Evolutionary conservation across 1,140 invertebrate species (phyloP), one percentile per base, ranked within the genome.

Genomic region (Monochamus saltuarius): DNA sequence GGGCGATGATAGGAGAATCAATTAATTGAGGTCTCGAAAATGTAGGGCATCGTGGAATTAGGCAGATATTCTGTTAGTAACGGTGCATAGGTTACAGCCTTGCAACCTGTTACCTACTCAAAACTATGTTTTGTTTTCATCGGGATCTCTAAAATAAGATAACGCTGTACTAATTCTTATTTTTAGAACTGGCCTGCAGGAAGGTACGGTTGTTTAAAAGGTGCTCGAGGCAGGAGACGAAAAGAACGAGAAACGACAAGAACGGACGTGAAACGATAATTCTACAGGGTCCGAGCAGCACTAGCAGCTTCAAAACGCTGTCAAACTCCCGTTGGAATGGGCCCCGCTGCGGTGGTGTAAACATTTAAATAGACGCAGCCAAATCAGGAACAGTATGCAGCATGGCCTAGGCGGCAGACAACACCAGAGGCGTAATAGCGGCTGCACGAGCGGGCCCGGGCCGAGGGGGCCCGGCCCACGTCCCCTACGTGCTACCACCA

Each of bases 341-440:
- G 22, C 22, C 22, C 22, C 22, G 22, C 2, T 29, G 22, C 6
- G 22, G 38, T 56, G 56, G 52, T 58, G 56, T 71, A 71, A 71
- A 71, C 69, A 68, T 71, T 69, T 67, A 62, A 67, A 65, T 62
- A 67, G 61, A 64, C 61, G 61, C 62, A 68, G 61, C 67, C 66
- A 71, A 68, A 69, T 69, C 69, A 60, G 66, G 67, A 66, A 57
- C 62, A 59, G 55, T 51, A 22, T 39, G 62, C 49, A 42, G 51
- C 56, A 51, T 40, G 47, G 19, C 39, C 39, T 43, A 52, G 57
- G 11, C 54, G 39, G 54, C 43, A 35, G 46, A 55, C 55, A 50
- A 49, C 55, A 53, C 34, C 10, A 55, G 29, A 37, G 51, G 55
- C 37, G 14, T 22, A 7, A 43, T 40, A 54, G 19, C 11, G 16